Evolutionary conservation across 2,797 vertebrate genomes (phyloP).

Genomic region (Enteromius viviparus): DNA sequence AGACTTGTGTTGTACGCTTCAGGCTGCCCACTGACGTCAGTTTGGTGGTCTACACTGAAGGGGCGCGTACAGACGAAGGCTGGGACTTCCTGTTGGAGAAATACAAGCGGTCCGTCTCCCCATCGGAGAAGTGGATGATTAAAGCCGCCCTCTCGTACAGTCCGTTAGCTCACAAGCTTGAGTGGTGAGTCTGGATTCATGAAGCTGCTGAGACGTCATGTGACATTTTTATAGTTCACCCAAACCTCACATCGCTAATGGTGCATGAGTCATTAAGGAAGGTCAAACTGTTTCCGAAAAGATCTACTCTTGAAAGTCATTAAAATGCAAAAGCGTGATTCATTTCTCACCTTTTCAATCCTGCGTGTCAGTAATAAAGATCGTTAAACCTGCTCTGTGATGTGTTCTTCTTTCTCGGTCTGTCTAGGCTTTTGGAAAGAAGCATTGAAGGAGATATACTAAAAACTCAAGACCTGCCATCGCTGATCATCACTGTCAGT

Average conservation of each 20-base stretch:
- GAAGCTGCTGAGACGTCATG: background rate
- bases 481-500: slow-evolving; percentile 76
- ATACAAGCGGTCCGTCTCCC: slow-evolving; percentile 78
- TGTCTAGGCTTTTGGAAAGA: slow-evolving; percentile 84
- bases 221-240: slow-evolving; percentile 1
- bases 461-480: slow-evolving; percentile 88
- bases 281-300: background rate
- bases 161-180: slow-evolving; percentile 80
- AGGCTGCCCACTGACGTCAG: slow-evolving; percentile 86
- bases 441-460: slow-evolving; percentile 82
- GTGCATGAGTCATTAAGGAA: background rate
- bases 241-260: background rate
- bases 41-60: slow-evolving; percentile 83
- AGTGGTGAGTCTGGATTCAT: slow-evolving; percentile 76
- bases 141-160: slow-evolving; percentile 79
- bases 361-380: background rate
- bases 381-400: background rate
- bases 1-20: background rate
- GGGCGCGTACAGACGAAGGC: slow-evolving; percentile 83
- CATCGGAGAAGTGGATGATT: slow-evolving; percentile 77
- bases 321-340: slow-evolving; percentile 13
- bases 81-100: slow-evolving; percentile 89
- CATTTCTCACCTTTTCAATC: background rate
- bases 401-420: slow-evolving; percentile 4
- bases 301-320: background rate